phyloP scores from a whole-genome alignment of 2,888 invertebrate genomes.

The Scaeva pyrastri region DNA sequence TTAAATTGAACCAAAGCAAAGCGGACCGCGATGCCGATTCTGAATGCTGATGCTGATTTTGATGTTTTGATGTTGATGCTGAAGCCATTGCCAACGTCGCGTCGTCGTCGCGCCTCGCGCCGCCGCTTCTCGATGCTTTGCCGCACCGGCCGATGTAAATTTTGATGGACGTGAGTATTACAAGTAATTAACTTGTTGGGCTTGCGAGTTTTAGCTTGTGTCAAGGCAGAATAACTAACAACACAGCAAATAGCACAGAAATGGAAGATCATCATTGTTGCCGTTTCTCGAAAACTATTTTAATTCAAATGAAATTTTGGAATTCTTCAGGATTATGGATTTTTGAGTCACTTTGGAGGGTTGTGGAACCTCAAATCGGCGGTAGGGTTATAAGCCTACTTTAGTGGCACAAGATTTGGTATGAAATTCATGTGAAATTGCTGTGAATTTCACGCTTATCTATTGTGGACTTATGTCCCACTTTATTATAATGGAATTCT shows the following conservation, averaged over 20 bases:
- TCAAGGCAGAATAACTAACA: constrained; percentile 23
- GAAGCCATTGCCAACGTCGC: no score
- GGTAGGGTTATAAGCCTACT: no score
- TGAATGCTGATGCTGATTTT: constrained; percentile 18
- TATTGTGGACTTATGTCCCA: no score
- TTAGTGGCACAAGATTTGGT: no score
- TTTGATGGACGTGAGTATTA: constrained; percentile 73
- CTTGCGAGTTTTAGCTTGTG: constrained; percentile 36
- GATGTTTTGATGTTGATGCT: not conserved
- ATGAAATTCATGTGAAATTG: no score
- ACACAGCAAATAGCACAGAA: not conserved
- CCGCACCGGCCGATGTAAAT: constrained; percentile 43
- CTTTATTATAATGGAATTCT: no score
- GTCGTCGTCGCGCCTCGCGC: not conserved
- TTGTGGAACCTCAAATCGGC: no score
- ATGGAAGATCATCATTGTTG: constrained; percentile 16
- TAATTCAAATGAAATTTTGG: not conserved
- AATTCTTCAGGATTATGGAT: not conserved
- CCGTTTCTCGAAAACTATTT: not conserved
- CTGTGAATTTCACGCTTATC: no score
- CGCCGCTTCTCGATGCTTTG: not conserved
- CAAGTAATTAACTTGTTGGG: constrained; percentile 74
- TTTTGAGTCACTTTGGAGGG: no score
- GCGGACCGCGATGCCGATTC: constrained; percentile 23
- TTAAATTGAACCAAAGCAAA: constrained; percentile 69